phyloP scores from a whole-genome alignment of 2,113 vertebrate genomes.

The Pollimyrus isidori region DNA sequence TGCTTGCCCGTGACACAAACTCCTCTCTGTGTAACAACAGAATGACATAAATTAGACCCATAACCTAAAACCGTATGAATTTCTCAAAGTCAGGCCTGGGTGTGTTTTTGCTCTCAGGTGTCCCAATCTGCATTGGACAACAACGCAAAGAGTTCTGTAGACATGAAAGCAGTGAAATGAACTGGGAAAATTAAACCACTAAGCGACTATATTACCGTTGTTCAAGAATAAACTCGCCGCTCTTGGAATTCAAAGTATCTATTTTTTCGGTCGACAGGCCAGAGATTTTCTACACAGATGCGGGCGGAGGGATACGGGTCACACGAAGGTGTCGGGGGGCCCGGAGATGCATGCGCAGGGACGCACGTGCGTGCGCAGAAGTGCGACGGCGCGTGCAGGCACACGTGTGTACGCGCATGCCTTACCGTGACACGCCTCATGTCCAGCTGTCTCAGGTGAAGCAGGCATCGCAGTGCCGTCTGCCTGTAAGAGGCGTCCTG shows the following conservation, averaged over 20 bases:
- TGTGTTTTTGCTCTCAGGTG: background rate
- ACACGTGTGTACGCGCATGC: no score
- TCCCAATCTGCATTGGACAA: background rate
- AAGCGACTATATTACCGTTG: background rate
- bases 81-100: background rate
- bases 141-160: background rate
- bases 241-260: background rate
- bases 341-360: background rate
- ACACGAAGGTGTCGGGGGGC: background rate
- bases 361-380: background rate
- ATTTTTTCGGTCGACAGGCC: background rate
- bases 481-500: slow-evolving; percentile 99
- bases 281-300: background rate
- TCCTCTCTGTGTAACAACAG: background rate
- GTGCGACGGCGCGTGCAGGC: background rate
- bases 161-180: background rate
- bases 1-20: background rate
- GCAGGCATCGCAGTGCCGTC: slow-evolving; percentile 86
- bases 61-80: background rate
- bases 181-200: background rate
- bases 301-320: background rate
- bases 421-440: slow-evolving; percentile 98
- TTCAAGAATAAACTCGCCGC: background rate
- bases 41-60: background rate
- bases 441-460: slow-evolving; percentile 93